Evolutionary conservation across 2,888 invertebrate species (phyloP).

Genomic region (Drosophila putrida): DNA sequence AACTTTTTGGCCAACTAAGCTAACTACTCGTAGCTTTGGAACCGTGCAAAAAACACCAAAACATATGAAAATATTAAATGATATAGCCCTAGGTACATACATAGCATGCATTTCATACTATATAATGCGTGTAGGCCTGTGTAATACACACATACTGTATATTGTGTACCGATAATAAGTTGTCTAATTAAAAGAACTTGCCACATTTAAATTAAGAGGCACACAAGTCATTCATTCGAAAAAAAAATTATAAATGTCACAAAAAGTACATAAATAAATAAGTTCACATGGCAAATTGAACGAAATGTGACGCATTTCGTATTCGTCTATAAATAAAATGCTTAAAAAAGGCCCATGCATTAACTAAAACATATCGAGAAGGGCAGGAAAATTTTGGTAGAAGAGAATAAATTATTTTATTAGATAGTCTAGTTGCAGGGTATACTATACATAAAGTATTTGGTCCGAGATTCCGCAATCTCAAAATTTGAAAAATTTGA

Average conservation of each 20-base stretch:
- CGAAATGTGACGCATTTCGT: constrained; percentile 68
- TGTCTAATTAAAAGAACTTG: constrained; percentile 45
- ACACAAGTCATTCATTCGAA: constrained; percentile 60
- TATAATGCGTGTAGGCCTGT: background rate
- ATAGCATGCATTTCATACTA: background rate
- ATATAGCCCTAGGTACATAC: constrained; percentile 6
- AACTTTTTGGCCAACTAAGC: constrained; percentile 52
- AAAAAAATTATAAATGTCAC: constrained; percentile 14
- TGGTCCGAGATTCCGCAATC: constrained; percentile 53
- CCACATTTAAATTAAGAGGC: constrained; percentile 45
- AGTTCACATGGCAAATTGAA: constrained; percentile 57
- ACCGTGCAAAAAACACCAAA: constrained; percentile 20
- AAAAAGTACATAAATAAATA: constrained; percentile 40
- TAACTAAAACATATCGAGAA: constrained; percentile 31
- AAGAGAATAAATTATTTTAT: constrained; percentile 61
- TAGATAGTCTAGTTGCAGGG: constrained; percentile 33
- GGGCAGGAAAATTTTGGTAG: constrained; percentile 59
- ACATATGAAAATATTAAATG: constrained; percentile 40
- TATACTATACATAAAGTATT: constrained; percentile 14
- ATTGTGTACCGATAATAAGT: constrained; percentile 18
- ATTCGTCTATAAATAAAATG: constrained; percentile 59
- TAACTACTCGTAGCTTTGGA: constrained; percentile 52
- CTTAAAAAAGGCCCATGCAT: constrained; percentile 37
- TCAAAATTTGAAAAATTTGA: constrained; percentile 35
- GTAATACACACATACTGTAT: constrained; percentile 7